Conservation (phyloP, 2,113 vertebrate genomes). For the Steatornis caripensis region DNA sequence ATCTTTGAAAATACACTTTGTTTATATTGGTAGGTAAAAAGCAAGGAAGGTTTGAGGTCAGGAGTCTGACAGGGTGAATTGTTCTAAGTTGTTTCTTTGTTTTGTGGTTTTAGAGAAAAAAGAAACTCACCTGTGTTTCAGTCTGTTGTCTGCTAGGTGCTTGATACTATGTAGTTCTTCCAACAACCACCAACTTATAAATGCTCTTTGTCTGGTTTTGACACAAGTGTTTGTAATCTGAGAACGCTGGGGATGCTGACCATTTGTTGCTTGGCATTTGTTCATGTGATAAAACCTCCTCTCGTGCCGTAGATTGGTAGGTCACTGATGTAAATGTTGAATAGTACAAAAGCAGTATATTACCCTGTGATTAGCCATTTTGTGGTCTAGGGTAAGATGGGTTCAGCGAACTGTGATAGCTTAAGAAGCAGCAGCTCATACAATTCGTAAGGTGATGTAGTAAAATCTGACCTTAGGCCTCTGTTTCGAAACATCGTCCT, state of each 20-base stretch:
- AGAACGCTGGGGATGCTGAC: background rate
- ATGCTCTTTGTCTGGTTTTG: background rate
- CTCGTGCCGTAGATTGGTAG: background rate
- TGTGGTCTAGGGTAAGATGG: background rate
- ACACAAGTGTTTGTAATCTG: background rate
- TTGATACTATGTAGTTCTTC: background rate
- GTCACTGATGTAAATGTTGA: background rate
- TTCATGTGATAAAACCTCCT: background rate
- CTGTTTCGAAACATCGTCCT: background rate
- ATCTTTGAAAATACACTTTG: background rate
- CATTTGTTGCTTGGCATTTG: background rate
- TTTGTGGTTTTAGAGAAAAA: background rate
- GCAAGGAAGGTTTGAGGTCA: background rate
- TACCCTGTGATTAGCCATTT: background rate
- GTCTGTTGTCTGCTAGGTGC: background rate
- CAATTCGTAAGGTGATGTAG: background rate
- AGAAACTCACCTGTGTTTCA: background rate
- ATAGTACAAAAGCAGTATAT: background rate
- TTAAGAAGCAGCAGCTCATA: background rate
- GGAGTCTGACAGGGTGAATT: background rate
- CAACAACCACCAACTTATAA: background rate
- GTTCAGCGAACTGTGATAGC: background rate
- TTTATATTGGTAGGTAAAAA: background rate
- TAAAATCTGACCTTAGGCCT: background rate
- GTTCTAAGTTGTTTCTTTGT: background rate